These are phyloP conservation scores for Bombus cullumanus DNA, from an alignment of 1,140 invertebrate species.

Conservation along the genomic window DNA sequence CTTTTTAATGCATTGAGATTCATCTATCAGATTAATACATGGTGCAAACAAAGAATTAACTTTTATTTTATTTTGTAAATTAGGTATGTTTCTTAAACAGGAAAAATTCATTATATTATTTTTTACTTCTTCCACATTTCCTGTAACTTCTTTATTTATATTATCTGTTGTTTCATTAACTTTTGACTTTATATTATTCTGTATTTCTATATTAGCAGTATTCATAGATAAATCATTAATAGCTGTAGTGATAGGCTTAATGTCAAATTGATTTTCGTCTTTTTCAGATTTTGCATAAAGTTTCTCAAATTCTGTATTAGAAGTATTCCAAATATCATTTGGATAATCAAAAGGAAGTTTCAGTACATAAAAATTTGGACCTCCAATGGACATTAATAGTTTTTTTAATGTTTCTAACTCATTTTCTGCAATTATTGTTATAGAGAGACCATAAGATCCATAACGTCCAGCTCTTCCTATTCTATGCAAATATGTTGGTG, in stretches of 20 bases:
- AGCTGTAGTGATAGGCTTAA: conserved; percentile 38
- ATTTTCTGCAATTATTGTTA: conserved; percentile 86
- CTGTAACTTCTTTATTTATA: conserved; percentile 5
- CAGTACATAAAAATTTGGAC: conserved; percentile 81
- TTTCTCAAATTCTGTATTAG: conserved; percentile 72
- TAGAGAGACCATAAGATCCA: conserved; percentile 89
- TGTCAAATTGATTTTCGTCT: conserved; percentile 24
- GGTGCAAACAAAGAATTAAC: conserved; percentile 38
- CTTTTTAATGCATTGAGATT: conserved; percentile 24
- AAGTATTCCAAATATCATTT: conserved; percentile 77
- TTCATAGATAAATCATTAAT: conserved; percentile 39
- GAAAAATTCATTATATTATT: not conserved
- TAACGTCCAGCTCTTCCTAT: conserved; percentile 97
- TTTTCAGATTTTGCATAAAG: conserved; percentile 48
- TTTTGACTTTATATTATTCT: conserved; percentile 16
- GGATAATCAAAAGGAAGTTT: conserved; percentile 79
- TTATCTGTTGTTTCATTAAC: not conserved
- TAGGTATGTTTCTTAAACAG: not conserved
- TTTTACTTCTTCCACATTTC: not conserved
- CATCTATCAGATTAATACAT: not conserved
- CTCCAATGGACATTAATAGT: conserved; percentile 83
- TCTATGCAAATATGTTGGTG: conserved; percentile 96
- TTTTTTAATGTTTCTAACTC: conserved; percentile 85
- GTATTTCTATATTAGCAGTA: not conserved
- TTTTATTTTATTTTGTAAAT: conserved; percentile 27